Evolutionary conservation across 2,113 vertebrate genomes (phyloP), one percentile per base, ranked within the genome.

Genomic region (Phylloscopus whistleri): DNA sequence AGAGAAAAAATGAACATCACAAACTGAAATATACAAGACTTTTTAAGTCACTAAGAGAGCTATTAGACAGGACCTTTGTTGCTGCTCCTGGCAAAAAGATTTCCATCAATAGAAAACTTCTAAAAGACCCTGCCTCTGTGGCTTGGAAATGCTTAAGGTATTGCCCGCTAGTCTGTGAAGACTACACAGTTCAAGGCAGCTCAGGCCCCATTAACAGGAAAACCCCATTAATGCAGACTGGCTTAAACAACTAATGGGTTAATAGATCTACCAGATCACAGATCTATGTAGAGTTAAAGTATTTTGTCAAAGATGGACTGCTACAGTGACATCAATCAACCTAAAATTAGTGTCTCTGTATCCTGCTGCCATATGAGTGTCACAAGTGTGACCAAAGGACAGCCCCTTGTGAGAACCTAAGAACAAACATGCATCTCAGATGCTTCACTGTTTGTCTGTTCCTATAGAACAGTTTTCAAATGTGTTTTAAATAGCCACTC

Each of bases 251-350:
- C 56, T n/a, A 33, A 39, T 18, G 55, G 10, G 13, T 43, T 78
- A 77, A 51, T 35, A 74, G 41, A 66, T 46, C 46, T 69, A 28
- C 22, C 35, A 74, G 35, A n/a, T 68, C 16, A 49, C 30, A 53
- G 13, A 7, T 39, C 10, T 69, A 6, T 55, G 72, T 49, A n/a
- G n/a, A 52, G 4, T 41, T 67, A 35, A 46, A 64, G 10, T 59
- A 19, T 55, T 51, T n/a, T 77, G 11, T 66, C 20, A 55, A 2
- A 9, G 27, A 13, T 74, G 33, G 23, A 52, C 30, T 66, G 33
- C n/a, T 4, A 2, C 19, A n/a, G 28, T 55, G 30, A 19, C 33
- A 62, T 9, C 0, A 0, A 51, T 52, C 20, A 67, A 12, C 31
- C 11, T 11, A 53, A 69, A 52, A 60, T 35, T 30, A 21, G 8